Evolutionary conservation across 2,797 vertebrate genomes (phyloP).

Genomic region (Sebastes flavidus): DNA sequence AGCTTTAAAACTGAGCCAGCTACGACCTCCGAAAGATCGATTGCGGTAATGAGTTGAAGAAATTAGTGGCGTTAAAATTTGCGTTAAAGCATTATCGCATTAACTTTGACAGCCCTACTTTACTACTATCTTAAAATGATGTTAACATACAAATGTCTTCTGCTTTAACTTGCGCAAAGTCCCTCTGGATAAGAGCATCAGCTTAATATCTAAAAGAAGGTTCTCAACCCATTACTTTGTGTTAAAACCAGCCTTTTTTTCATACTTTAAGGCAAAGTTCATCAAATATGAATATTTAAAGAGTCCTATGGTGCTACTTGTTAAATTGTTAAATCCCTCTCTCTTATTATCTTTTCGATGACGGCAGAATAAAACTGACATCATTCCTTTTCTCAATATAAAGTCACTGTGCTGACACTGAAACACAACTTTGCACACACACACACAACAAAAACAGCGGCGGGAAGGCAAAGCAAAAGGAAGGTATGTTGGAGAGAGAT

Average conservation of each 20-base stretch:
- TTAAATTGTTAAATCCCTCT: constrained; percentile 60
- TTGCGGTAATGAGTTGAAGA: too few species aligned
- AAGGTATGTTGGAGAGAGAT: constrained; percentile 17
- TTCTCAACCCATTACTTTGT: constrained; percentile 8
- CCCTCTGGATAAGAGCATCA: constrained; percentile 4
- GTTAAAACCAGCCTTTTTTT: constrained; percentile 18
- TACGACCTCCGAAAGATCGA: too few species aligned
- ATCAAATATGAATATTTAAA: constrained; percentile 62
- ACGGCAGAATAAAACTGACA: constrained; percentile 42
- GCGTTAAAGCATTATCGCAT: too few species aligned
- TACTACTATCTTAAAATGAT: background rate
- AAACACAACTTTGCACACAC: constrained; percentile 15
- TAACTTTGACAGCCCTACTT: background rate
- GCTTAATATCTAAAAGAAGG: constrained; percentile 10
- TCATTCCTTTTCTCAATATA: constrained; percentile 12
- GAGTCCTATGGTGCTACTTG: constrained; percentile 29
- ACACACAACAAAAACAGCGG: constrained; percentile 11
- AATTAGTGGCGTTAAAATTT: too few species aligned
- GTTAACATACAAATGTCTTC: background rate
- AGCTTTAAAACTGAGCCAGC: too few species aligned
- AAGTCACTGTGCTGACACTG: constrained; percentile 22
- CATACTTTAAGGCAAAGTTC: constrained; percentile 34
- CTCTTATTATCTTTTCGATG: constrained; percentile 31
- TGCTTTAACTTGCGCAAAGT: constrained; percentile 5
- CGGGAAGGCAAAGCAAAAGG: background rate